Evolutionary conservation across 2,797 vertebrate species (phyloP), one percentile per base, ranked within the genome.

Genomic region (Florisuga fusca): DNA sequence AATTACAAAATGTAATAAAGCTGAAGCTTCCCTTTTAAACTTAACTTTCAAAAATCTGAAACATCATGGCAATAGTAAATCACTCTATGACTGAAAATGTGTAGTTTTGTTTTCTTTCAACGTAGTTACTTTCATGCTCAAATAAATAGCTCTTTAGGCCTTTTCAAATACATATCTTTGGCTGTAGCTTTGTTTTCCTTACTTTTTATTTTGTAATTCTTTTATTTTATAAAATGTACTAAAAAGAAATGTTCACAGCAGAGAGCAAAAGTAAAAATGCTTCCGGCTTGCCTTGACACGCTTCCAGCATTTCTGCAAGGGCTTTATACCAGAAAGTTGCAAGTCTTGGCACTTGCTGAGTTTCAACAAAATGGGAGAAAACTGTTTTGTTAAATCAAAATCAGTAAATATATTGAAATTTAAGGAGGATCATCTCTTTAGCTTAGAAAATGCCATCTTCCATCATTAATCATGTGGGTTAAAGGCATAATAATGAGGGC

Each of bases 1-100:
- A 96, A 96, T 95, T 96, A 77, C 20, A 94, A 62, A 84, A 74
- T 86, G 21, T 68, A 90, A 92, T 91, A 89, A 87, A 90, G n/a
- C 59, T 62, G 54, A 83, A 94, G 59, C 43, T 73, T 89, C 87
- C 27, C 29, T 87, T 96, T 96, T 34, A 84, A 29, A 85, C 34
- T 67, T 84, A 87, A 36, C 48, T 73, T 87, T 94, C 62, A 89
- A 93, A 94, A 96, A 77, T 92, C 57, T 80, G 58, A 87, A 96
- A 74, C 64, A 86, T 72, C 59, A 55, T 26, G 54, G 43, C 38
- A 73, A 36, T 54, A 68, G 72, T 93, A 94, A 96, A 92, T 96
- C 61, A 71, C 38, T 91, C n/a, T 55, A 26, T 81, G 58, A 80
- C 71, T 54, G 90, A 87, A 93, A 96, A 87, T 12, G 21, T 50